Percentiles rank a stretch among this genome's conserved stretches.
Evolutionary conservation across 2,888 invertebrate genomes (phyloP).

Genomic region (Calephelis perditalis): DNA sequence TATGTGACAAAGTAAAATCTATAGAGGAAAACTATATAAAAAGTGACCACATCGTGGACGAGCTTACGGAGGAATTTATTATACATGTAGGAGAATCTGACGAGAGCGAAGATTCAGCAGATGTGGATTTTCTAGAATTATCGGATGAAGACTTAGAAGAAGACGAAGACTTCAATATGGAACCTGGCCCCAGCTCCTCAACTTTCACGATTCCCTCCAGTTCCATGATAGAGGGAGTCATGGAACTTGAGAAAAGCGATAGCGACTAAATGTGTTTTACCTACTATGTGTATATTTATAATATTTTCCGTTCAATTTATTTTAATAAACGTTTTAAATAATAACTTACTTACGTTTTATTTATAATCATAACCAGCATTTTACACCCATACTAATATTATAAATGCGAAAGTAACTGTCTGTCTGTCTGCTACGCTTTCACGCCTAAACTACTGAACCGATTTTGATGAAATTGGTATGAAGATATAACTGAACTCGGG

Average conservation of each 20-base stretch:
- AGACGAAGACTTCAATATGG: background rate
- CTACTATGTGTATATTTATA: too few species aligned
- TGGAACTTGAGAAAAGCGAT: background rate
- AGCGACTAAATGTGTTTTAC: too few species aligned
- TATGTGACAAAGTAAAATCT: background rate
- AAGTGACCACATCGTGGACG: background rate
- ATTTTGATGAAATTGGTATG: too few species aligned
- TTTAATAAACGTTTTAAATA: too few species aligned
- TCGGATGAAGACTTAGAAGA: background rate
- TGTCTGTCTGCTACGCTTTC: too few species aligned
- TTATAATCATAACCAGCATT: too few species aligned
- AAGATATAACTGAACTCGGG: too few species aligned
- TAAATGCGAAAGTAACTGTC: too few species aligned
- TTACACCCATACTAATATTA: too few species aligned
- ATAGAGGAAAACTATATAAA: background rate
- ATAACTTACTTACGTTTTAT: too few species aligned
- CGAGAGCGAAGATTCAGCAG: background rate
- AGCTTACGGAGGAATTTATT: background rate
- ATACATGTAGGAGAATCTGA: background rate
- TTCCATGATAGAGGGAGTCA: background rate
- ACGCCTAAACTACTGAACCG: too few species aligned
- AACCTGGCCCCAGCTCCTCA: background rate
- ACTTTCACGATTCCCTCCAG: background rate
- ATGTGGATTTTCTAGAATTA: background rate
- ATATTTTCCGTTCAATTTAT: too few species aligned